These are phyloP conservation scores for Microctonus hyperodae DNA, from an alignment of 2,888 invertebrate genomes.

Conservation along the genomic window DNA sequence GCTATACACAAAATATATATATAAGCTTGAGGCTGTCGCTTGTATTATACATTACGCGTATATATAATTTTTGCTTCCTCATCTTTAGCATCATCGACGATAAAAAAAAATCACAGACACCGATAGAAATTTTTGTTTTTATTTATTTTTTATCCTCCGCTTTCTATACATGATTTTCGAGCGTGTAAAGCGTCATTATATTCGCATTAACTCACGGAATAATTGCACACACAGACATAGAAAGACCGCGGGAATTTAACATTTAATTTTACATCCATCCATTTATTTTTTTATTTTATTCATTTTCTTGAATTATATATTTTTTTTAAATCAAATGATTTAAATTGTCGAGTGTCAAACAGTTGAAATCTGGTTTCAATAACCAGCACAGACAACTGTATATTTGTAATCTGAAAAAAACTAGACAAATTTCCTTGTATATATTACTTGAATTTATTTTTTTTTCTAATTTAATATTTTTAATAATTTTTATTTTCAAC, in stretches of 20 bases:
- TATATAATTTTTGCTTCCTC: conserved; percentile 15
- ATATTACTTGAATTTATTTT: not conserved
- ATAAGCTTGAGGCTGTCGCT: conserved; percentile 11
- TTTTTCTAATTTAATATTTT: not conserved
- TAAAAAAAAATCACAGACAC: not conserved
- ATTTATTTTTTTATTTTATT: conserved; percentile 5
- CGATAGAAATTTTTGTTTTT: conserved; percentile 14
- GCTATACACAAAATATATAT: too few species aligned
- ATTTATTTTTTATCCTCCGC: conserved; percentile 5
- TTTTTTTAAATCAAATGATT: not conserved
- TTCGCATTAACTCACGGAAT: conserved; percentile 28
- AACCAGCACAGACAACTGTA: not conserved
- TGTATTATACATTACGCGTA: conserved; percentile 24
- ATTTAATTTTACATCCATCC: conserved; percentile 7
- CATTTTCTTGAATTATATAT: too few species aligned
- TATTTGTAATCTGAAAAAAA: not conserved
- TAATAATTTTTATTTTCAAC: conserved; percentile 31
- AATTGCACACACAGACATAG: conserved; percentile 16
- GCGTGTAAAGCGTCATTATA: conserved; percentile 30
- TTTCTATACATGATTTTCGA: conserved; percentile 3
- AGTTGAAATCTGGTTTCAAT: not conserved
- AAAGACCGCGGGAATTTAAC: not conserved
- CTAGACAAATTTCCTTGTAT: not conserved
- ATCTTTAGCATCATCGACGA: not conserved
- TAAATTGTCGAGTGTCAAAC: not conserved